A percentile compares a stretch with the other conserved stretches of the same genome.
These are phyloP conservation scores for Carcharodon carcharias DNA, from an alignment of 2,797 vertebrate genomes.

Conservation along the genomic window DNA sequence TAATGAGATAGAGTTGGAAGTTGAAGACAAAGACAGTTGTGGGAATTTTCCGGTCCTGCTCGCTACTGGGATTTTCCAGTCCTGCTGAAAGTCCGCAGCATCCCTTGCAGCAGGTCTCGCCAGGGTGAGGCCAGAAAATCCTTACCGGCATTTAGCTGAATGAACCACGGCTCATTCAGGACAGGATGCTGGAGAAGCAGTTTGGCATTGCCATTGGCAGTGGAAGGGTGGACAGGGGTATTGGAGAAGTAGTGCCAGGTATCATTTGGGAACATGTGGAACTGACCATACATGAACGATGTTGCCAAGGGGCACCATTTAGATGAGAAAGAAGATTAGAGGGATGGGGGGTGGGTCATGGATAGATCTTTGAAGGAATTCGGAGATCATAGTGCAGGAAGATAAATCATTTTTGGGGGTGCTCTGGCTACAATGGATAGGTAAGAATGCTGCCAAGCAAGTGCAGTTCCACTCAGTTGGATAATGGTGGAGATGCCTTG, in stretches of 20 bases:
- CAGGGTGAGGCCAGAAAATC: no score
- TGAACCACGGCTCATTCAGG: no score
- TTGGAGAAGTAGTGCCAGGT: neutral
- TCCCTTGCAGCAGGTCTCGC: no score
- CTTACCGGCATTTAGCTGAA: no score
- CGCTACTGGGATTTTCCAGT: no score
- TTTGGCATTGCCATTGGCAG: neutral
- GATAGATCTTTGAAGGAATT: neutral
- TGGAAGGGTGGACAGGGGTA: neutral
- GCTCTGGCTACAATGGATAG: neutral
- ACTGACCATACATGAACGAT: neutral
- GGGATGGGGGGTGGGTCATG: neutral
- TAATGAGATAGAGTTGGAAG: neutral
- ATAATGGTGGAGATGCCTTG: neutral
- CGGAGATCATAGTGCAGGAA: neutral
- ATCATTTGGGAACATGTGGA: no score
- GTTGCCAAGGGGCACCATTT: neutral
- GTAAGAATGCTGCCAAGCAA: neutral
- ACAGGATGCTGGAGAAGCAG: no score
- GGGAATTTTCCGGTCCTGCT: no score
- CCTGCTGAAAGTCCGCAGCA: no score
- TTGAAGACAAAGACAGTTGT: neutral
- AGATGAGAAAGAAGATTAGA: neutral
- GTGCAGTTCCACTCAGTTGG: neutral
- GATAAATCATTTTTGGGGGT: neutral